These are phyloP conservation scores for Equus quagga DNA, from an alignment of 2,113 vertebrate genomes.

Conservation along the genomic window DNA sequence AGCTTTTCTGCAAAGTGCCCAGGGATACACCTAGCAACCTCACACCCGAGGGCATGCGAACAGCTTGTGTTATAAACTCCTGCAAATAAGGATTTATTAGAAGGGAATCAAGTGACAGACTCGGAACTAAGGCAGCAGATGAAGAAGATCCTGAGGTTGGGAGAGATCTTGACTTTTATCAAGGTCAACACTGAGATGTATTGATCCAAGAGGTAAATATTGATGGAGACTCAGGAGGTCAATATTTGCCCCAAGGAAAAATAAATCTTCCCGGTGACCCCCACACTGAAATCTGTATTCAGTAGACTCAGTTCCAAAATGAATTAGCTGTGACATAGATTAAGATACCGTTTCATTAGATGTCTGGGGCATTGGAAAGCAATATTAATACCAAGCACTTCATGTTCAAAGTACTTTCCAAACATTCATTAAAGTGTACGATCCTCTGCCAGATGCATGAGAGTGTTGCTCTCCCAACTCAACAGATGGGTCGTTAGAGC, in stretches of 20 bases:
- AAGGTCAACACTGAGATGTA: constrained; percentile 84
- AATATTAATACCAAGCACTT: constrained; percentile 54
- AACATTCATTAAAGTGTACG: constrained; percentile 46
- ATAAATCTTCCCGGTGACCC: constrained; percentile 73
- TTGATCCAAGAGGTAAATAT: constrained; percentile 83
- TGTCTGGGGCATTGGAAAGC: constrained; percentile 54
- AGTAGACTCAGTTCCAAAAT: constrained; percentile 63
- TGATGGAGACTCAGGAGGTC: constrained; percentile 70
- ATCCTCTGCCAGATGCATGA: not conserved
- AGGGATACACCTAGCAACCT: not conserved
- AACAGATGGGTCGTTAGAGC: constrained; percentile 40
- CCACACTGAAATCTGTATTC: constrained; percentile 61
- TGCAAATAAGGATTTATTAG: constrained; percentile 44
- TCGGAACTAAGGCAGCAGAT: constrained; percentile 56
- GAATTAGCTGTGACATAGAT: constrained; percentile 62
- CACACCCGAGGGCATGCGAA: not conserved
- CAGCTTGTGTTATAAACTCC: not conserved
- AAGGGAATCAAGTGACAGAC: constrained; percentile 59
- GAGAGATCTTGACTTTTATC: constrained; percentile 79
- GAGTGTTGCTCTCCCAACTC: not conserved
- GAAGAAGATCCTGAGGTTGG: constrained; percentile 49
- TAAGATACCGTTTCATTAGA: constrained; percentile 72
- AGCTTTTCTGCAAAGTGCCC: not conserved
- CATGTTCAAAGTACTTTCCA: constrained; percentile 55
- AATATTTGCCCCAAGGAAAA: constrained; percentile 79